Base-by-base conservation (phyloP, 2,113 vertebrate genomes). In the Damaliscus lunatus region DNA sequence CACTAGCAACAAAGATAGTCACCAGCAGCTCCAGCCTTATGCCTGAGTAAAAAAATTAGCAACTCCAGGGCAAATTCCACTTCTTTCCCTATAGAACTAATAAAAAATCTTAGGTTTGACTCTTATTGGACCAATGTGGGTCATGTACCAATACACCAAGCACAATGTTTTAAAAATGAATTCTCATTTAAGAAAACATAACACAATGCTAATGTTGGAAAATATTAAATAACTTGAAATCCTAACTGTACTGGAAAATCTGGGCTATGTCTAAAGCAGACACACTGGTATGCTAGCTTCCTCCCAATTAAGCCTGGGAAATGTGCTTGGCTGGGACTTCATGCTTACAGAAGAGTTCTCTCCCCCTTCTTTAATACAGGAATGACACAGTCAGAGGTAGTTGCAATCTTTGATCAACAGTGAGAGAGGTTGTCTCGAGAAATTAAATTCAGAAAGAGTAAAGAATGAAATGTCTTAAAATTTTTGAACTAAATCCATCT, bases 401-500 rank as follows among this genome's bases (percentile, higher is more conserved):
- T 46, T n/a, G 17, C 33, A 81, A 52, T 64, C 64, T 62, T 15
- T 85, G 59, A 64, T 95, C 83, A 94, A 97, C 21, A 81, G 43
- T 25, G 60, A 92, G 74, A 92, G 16, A 62, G 29, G 5, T 50
- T 97, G 15, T 46, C 57, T 88, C 7, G 77, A 85, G 40, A 95
- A 97, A 88, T 85, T 88, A 93, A 97, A 93, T 27, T 85, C 89
- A 91, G 16, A 92, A 91, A 31, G 16, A 85, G 43, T 64, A 52
- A 96, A 80, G 74, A 91, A 96, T 67, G 46, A 7, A 88, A 59
- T 57, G 57, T 86, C 64, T 92, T 74, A 27, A 82, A 74, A 23
- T 13, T 97, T 94, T 96, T 92, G 2, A 91, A 89, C 50, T 59
- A 86, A 91, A 59, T 91, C 88, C 29, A 74, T 60, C 77, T 94